A percentile compares a stretch with the other conserved stretches of the same genome.
Conservation (phyloP, 2,888 invertebrate species). For the Ligdia adustata region DNA sequence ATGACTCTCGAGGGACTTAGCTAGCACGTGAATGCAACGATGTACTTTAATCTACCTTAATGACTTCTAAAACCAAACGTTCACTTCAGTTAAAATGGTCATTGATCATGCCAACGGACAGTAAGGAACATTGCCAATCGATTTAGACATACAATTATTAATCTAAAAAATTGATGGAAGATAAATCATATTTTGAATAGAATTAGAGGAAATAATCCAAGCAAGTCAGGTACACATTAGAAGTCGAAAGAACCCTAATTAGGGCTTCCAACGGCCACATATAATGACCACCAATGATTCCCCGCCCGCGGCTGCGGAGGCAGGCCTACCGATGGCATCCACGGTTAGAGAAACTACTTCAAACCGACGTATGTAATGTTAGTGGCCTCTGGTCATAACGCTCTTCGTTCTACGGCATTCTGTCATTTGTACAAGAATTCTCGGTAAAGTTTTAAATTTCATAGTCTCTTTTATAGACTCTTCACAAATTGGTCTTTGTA, state of each 20-base stretch:
- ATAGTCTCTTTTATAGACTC: constrained; percentile 11
- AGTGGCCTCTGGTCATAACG: constrained; percentile 39
- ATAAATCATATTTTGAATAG: constrained; percentile 3
- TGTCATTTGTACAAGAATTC: constrained; percentile 20
- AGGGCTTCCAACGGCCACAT: constrained; percentile 43
- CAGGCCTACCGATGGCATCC: constrained; percentile 27
- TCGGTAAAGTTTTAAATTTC: constrained; percentile 13
- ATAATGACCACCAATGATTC: constrained; percentile 49
- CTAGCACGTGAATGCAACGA: constrained; percentile 4
- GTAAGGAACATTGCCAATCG: constrained; percentile 15
- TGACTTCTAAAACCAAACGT: constrained; percentile 3
- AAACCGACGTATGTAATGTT: constrained; percentile 36
- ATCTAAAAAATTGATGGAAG: not conserved
- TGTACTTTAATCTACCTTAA: not conserved
- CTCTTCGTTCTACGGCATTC: constrained; percentile 5
- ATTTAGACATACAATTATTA: constrained; percentile 4
- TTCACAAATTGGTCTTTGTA: constrained; percentile 12
- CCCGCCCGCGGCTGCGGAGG: constrained; percentile 40
- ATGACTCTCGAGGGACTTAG: constrained; percentile 35
- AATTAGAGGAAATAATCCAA: constrained; percentile 29
- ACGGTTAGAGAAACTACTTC: constrained; percentile 25
- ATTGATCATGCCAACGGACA: constrained; percentile 12
- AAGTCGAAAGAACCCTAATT: constrained; percentile 47
- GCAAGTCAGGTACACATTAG: constrained; percentile 42
- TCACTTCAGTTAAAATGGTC: constrained; percentile 10